Conservation (phyloP, 2,113 vertebrate genomes). For the Rhinopomastus cyanomelas region DNA sequence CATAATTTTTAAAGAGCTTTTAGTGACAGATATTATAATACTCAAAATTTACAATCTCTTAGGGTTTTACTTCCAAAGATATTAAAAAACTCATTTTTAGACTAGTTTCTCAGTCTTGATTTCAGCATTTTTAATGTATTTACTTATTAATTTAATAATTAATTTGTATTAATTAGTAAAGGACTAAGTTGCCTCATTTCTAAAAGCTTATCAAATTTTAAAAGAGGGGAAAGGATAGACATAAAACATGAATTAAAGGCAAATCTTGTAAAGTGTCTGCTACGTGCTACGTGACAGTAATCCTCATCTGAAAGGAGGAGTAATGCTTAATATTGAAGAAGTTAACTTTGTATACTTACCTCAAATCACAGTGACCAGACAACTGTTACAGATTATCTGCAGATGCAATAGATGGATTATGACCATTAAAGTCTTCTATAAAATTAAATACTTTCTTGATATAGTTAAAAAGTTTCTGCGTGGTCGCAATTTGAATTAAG, state of each 20-base stretch:
- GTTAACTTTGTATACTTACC: not conserved
- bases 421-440: not conserved
- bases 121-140: not conserved
- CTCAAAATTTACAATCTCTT: not conserved
- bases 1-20: not conserved
- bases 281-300: not conserved
- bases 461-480: not conserved
- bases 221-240: not conserved
- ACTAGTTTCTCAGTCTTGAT: not conserved
- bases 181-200: not conserved
- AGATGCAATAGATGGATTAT: not conserved
- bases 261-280: not conserved
- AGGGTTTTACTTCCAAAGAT: not conserved
- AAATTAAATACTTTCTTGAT: not conserved
- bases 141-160: not conserved
- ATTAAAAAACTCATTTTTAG: not conserved
- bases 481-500: not conserved
- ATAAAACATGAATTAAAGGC: not conserved
- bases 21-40: not conserved
- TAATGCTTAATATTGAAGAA: not conserved
- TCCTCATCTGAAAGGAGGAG: not conserved
- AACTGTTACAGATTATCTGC: not conserved
- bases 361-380: not conserved
- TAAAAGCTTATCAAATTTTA: not conserved
- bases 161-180: no score